A percentile compares a stretch with the other conserved stretches of the same genome.
Conservation (phyloP, 2,888 invertebrate genomes). For the Biston stratarius region DNA sequence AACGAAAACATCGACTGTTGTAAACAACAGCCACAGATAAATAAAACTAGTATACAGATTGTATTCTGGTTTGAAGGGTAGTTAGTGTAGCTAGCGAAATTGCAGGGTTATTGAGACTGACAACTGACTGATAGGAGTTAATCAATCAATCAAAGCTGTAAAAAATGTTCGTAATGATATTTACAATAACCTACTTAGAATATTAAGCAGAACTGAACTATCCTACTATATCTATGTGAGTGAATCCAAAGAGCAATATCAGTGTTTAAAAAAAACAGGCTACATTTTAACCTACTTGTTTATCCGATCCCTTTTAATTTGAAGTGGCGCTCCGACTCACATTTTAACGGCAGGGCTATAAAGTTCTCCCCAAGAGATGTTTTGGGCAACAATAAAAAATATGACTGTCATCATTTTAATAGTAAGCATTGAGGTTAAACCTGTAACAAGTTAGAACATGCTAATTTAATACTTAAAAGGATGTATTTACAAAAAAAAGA, state of each 20-base stretch:
- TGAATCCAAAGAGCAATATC: too few species aligned
- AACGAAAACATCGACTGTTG: too few species aligned
- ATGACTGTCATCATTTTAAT: slow-evolving; percentile 27
- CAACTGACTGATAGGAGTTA: too few species aligned
- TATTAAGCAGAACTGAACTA: too few species aligned
- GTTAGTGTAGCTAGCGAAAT: too few species aligned
- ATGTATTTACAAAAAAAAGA: not conserved
- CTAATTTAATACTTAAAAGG: not conserved
- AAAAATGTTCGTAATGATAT: too few species aligned
- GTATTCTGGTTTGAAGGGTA: not conserved
- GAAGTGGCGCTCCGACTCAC: slow-evolving; percentile 26
- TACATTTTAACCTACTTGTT: slow-evolving; percentile 16
- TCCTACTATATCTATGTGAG: too few species aligned
- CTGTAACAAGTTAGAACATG: not conserved
- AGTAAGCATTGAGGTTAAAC: slow-evolving; percentile 21
- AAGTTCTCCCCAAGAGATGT: slow-evolving; percentile 21
- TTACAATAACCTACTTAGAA: too few species aligned
- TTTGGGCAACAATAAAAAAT: slow-evolving; percentile 30
- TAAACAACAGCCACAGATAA: too few species aligned
- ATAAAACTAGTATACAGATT: not conserved
- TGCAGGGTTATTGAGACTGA: not conserved
- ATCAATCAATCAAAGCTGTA: too few species aligned
- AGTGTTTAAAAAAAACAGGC: not conserved
- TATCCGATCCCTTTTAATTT: slow-evolving; percentile 34
- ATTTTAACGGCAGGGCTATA: slow-evolving; percentile 25